Percentiles rank a stretch among this genome's conserved stretches.
phyloP scores from a whole-genome alignment of 2,888 invertebrate species.

The Tholera decimalis region DNA sequence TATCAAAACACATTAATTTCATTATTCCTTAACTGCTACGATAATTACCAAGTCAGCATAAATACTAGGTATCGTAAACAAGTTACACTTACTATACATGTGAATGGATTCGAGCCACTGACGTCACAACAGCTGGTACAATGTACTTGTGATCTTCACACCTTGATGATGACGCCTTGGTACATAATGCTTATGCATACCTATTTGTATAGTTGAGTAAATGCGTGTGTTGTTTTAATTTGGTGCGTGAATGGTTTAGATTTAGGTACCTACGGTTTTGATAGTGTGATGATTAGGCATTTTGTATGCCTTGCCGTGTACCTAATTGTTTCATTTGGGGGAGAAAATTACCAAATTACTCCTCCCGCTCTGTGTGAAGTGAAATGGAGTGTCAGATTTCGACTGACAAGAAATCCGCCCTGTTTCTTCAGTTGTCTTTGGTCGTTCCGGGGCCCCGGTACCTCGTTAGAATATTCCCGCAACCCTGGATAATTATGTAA shows the following conservation, averaged over 20 bases:
- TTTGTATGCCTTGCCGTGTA: background rate
- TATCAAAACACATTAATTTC: background rate
- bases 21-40: constrained; percentile 3
- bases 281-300: background rate
- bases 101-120: constrained; percentile 30
- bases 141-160: constrained; percentile 47
- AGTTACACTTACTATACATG: constrained; percentile 11
- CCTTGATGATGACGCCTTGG: constrained; percentile 32
- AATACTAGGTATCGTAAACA: constrained; percentile 10
- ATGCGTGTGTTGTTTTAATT: background rate
- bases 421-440: no score
- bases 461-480: no score
- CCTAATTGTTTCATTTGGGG: no score
- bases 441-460: no score
- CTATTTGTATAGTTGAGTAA: background rate
- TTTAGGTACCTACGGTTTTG: background rate
- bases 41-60: constrained; percentile 27
- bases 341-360: no score
- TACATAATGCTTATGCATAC: constrained; percentile 14
- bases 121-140: constrained; percentile 47
- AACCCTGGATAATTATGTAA: no score
- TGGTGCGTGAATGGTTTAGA: background rate
- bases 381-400: no score
- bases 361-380: no score
- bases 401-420: no score